Conservation (phyloP, 2,797 vertebrate genomes). For the Echiichthys vipera region DNA sequence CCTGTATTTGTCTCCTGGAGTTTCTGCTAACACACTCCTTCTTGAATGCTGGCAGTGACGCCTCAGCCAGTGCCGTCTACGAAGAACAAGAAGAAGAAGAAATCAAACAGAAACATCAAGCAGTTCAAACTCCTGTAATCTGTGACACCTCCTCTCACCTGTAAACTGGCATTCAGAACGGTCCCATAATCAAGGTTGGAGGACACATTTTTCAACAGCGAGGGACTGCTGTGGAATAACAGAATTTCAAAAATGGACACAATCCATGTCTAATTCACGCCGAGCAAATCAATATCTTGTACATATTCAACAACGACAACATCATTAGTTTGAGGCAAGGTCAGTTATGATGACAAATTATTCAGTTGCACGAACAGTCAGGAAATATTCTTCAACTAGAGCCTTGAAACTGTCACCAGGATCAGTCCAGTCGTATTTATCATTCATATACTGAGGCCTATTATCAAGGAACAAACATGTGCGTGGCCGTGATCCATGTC, state of each 20-base stretch:
- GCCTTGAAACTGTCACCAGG: not conserved
- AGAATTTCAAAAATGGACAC: conserved; percentile 1
- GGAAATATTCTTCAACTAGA: not conserved
- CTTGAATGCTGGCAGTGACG: conserved; percentile 86
- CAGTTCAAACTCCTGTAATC: not conserved
- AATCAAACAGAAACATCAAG: not conserved
- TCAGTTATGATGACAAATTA: conserved; percentile 32
- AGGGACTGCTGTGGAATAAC: conserved; percentile 86
- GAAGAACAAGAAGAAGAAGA: conserved; percentile 9
- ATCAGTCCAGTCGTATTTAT: not conserved
- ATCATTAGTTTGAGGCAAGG: conserved; percentile 40
- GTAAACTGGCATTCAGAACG: conserved; percentile 87
- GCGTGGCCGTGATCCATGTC: not conserved
- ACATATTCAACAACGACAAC: conserved; percentile 12
- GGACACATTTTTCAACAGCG: conserved; percentile 91
- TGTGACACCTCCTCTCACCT: conserved; percentile 78
- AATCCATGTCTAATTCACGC: conserved; percentile 13
- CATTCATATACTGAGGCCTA: not conserved
- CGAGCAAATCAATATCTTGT: conserved; percentile 17
- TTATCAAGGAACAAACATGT: not conserved
- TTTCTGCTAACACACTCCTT: conserved; percentile 82
- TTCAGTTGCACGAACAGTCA: conserved; percentile 3
- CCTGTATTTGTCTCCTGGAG: conserved; percentile 80
- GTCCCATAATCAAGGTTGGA: conserved; percentile 87
- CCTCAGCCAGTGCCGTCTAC: conserved; percentile 88